phyloP scores from a whole-genome alignment of 2,888 invertebrate species.

The Macrophya annulata region DNA sequence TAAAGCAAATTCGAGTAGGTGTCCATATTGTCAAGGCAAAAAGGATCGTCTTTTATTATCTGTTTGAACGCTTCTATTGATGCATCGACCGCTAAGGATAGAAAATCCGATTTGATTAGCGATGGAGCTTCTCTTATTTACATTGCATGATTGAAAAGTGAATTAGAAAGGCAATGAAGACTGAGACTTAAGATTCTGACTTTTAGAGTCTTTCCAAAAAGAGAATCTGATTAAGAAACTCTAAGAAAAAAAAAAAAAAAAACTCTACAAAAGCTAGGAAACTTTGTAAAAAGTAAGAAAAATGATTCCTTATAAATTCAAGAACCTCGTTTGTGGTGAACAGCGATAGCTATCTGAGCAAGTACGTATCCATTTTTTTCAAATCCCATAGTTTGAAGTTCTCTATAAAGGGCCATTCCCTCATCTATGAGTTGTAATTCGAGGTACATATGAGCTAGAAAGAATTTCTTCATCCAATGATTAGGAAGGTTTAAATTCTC shows the following conservation, averaged over 20 bases:
- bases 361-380: constrained; percentile 93
- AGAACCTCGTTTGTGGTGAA: constrained; percentile 94
- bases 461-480: constrained; percentile 98
- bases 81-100: constrained; percentile 90
- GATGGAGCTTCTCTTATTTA: neutral
- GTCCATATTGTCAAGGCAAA: constrained; percentile 96
- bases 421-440: constrained; percentile 95
- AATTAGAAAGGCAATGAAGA: neutral
- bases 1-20: constrained; percentile 97
- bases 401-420: constrained; percentile 91
- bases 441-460: constrained; percentile 93
- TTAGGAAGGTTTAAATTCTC: constrained; percentile 86
- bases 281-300: neutral
- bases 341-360: constrained; percentile 95
- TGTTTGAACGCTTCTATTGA: constrained; percentile 93
- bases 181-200: constrained; percentile 27
- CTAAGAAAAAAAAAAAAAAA: constrained; percentile 27
- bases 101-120: constrained; percentile 16
- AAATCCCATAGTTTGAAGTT: constrained; percentile 90
- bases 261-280: neutral
- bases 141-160: neutral
- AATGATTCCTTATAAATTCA: neutral
- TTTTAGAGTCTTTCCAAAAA: constrained; percentile 19
- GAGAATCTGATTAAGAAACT: neutral
- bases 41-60: constrained; percentile 94